A percentile compares a stretch with the other conserved stretches of the same genome.
Conservation (phyloP, 2,797 vertebrate species). For the Poecilia picta region DNA sequence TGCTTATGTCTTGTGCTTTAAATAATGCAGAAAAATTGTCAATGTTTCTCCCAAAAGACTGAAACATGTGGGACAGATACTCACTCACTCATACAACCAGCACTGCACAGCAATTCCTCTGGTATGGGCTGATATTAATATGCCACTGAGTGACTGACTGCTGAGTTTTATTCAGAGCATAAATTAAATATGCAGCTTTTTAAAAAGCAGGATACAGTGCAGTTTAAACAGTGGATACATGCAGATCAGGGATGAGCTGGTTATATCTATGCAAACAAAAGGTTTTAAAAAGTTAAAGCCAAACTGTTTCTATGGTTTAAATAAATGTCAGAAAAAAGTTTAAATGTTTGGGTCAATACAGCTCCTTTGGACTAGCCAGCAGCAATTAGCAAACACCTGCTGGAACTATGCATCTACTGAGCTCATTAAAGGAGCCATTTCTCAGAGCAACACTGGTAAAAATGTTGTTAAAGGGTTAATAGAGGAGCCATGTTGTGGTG, state of each 20-base stretch:
- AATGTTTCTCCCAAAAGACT: slow-evolving; percentile 25
- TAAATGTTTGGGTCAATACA: neutral
- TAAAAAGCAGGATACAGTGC: neutral
- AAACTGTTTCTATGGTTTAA: neutral
- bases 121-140: slow-evolving; percentile 12
- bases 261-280: neutral
- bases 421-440: too few relatives aligned
- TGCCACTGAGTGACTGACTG: slow-evolving; percentile 3
- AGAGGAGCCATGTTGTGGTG: too few relatives aligned
- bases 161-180: slow-evolving; percentile 2
- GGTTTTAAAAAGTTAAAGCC: neutral
- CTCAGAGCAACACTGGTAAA: too few relatives aligned
- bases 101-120: slow-evolving; percentile 11
- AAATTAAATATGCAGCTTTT: neutral
- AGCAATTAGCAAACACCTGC: too few relatives aligned
- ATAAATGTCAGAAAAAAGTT: neutral
- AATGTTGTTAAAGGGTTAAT: too few relatives aligned
- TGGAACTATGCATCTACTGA: too few relatives aligned
- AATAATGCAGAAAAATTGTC: slow-evolving; percentile 42
- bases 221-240: neutral
- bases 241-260: neutral
- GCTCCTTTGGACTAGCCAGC: too few relatives aligned
- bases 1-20: slow-evolving; percentile 39
- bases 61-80: slow-evolving; percentile 21
- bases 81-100: slow-evolving; percentile 28